phyloP scores from a whole-genome alignment of 2,797 vertebrate genomes.

The Myotis vivesi region DNA sequence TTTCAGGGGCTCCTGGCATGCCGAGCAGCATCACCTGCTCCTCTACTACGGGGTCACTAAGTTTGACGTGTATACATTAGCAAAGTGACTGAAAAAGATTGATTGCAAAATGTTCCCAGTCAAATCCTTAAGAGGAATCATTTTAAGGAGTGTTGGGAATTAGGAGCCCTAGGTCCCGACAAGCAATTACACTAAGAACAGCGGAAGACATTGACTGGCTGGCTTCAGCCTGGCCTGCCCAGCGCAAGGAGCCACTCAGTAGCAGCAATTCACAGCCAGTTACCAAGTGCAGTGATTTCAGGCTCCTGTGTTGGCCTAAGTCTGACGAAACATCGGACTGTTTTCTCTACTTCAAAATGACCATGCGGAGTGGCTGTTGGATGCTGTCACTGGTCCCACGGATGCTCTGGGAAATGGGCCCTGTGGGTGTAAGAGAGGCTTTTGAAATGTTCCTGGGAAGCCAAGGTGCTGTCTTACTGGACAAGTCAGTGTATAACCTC shows the following conservation, averaged over 20 bases:
- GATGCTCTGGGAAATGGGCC: neutral
- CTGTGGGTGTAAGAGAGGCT: neutral
- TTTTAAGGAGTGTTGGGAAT: neutral
- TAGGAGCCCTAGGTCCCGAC: neutral
- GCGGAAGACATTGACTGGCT: too few relatives aligned
- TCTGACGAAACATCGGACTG: neutral
- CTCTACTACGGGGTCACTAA: neutral
- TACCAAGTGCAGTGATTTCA: neutral
- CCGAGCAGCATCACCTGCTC: neutral
- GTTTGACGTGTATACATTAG: neutral
- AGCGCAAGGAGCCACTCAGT: neutral
- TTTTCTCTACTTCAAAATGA: neutral
- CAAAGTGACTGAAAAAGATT: neutral
- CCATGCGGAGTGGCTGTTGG: neutral
- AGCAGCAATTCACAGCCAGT: neutral
- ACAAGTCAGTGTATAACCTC: accelerated
- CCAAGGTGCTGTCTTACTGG: neutral
- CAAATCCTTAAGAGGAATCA: neutral
- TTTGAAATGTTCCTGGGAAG: neutral
- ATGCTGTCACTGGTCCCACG: neutral
- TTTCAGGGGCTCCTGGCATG: neutral
- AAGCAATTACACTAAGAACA: neutral
- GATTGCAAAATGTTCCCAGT: neutral
- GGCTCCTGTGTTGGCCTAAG: neutral
- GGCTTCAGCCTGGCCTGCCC: neutral